Evolutionary conservation across 2,888 invertebrate genomes (phyloP), one percentile per base, ranked within the genome.

Genomic region (Alviniconcha strummeri): DNA sequence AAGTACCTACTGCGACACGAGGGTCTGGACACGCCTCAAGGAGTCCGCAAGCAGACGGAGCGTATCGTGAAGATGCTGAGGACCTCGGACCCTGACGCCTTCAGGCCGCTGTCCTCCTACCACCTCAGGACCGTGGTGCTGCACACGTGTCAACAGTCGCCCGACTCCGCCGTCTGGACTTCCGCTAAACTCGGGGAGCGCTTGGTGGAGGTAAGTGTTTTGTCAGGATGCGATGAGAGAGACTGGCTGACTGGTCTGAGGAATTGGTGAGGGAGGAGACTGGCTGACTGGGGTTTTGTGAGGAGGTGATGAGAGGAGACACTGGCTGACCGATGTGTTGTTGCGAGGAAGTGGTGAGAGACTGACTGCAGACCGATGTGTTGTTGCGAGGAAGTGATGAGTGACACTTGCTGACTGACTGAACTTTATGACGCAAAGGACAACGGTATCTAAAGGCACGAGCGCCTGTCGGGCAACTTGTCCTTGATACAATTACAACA

Each of bases 41-140:
- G 72, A 76, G 60, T 84, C 57, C 55, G 69, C n/a, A 84, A 84
- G 60, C 84, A 83, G 72, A 64, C 82, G 55, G 86, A 86, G 19
- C 78, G 84, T 9, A 83, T 86, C 60, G 78, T 86, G 15, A 75
- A 81, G 67, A 84, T 84, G 84, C 79, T 86, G 69, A 82, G 86
- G 7, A 83, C 83, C 72, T 81, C 86, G 9, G 86, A 86, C 79
- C 78, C 83, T 17, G 86, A 86, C 80, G 83, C 83, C 17, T 86
- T 86, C 60, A 54, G 60, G 5, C 86, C 84, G 0, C 74, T 86
- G 55, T 84, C 72, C 72, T 83, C 84, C n/a, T 84, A 86, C 77
- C 84, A 86, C 82, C 83, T 84, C 11, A 84, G 78, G 81, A 86
- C 86, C 5, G 80, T 82, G 3, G 71, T 86, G 77, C 83, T 86